Evolutionary conservation across 1,140 invertebrate species (phyloP).

Genomic region (Aradophagus sp.): DNA sequence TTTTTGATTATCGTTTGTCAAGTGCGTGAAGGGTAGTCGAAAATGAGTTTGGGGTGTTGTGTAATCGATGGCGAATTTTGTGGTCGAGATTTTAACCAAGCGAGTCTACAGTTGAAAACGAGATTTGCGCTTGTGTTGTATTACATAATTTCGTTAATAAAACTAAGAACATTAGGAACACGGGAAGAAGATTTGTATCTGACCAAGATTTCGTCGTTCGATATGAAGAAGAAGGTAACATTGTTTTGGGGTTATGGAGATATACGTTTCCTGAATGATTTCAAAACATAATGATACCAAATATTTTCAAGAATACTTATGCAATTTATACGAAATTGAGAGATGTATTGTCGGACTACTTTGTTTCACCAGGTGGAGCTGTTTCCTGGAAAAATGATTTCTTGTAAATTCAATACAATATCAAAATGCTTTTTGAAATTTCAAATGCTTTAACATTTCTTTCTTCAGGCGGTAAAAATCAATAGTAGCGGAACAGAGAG

Average conservation of each 20-base stretch:
- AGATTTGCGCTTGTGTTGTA: conserved; percentile 3
- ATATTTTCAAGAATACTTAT: too few species aligned
- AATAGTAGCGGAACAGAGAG: too few species aligned
- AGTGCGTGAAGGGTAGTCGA: conserved; percentile 14
- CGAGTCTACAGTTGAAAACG: background rate
- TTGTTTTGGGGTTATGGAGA: conserved; percentile 2
- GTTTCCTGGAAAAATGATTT: background rate
- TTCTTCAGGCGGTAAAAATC: too few species aligned
- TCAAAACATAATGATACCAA: background rate
- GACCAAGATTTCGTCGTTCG: background rate
- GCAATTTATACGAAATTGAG: background rate
- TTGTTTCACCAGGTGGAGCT: background rate
- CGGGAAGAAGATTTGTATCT: conserved; percentile 5
- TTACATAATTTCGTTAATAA: too few species aligned
- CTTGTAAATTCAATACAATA: too few species aligned
- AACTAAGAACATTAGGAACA: too few species aligned
- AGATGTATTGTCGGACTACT: background rate
- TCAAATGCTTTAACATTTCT: too few species aligned
- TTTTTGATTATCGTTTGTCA: conserved; percentile 64
- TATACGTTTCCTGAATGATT: background rate
- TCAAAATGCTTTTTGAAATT: too few species aligned
- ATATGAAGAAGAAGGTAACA: conserved; percentile 5
- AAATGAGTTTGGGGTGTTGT: conserved; percentile 42
- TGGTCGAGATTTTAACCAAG: conserved; percentile 4
- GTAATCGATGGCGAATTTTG: conserved; percentile 30